Evolutionary conservation across 2,888 invertebrate genomes (phyloP).

Genomic region (Sminthurides aquaticus): DNA sequence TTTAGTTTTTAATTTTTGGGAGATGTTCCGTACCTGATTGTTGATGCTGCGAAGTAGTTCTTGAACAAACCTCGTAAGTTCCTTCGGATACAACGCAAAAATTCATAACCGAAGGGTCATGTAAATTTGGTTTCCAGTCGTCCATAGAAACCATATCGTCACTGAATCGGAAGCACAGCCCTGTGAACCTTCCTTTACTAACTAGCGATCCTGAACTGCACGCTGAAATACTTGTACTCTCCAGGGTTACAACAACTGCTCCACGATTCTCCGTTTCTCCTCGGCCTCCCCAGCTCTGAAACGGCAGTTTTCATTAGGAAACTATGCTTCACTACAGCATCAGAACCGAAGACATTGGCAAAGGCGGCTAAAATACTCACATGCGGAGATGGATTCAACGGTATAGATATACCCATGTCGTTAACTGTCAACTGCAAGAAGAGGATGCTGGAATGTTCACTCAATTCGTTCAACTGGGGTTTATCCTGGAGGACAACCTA

Average conservation of each 20-base stretch:
- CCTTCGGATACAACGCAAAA: slow-evolving; percentile 97
- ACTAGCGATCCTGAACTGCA: slow-evolving; percentile 93
- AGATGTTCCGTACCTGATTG: slow-evolving; percentile 53
- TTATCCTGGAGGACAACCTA: not conserved
- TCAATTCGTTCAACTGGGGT: slow-evolving; percentile 32
- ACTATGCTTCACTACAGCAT: too few species aligned
- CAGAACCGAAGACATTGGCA: too few species aligned
- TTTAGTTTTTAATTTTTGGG: not conserved
- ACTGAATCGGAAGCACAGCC: slow-evolving; percentile 86
- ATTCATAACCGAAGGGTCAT: slow-evolving; percentile 72
- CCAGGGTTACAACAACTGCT: slow-evolving; percentile 90
- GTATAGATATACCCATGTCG: slow-evolving; percentile 93
- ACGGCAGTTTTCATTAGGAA: slow-evolving; percentile 19
- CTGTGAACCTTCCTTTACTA: slow-evolving; percentile 81
- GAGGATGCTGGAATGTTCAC: slow-evolving; percentile 70
- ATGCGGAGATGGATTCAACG: slow-evolving; percentile 72
- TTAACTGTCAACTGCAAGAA: slow-evolving; percentile 91
- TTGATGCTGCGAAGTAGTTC: slow-evolving; percentile 80
- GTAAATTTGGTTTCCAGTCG: slow-evolving; percentile 90
- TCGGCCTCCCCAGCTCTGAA: slow-evolving; percentile 56
- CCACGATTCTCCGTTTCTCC: slow-evolving; percentile 72
- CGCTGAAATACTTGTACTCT: slow-evolving; percentile 91
- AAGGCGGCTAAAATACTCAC: slow-evolving; percentile 50
- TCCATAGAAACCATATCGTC: slow-evolving; percentile 93
- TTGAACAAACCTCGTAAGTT: slow-evolving; percentile 92